Base-by-base conservation (phyloP, 2,888 invertebrate genomes). In the Archaeoteleia sp. region DNA sequence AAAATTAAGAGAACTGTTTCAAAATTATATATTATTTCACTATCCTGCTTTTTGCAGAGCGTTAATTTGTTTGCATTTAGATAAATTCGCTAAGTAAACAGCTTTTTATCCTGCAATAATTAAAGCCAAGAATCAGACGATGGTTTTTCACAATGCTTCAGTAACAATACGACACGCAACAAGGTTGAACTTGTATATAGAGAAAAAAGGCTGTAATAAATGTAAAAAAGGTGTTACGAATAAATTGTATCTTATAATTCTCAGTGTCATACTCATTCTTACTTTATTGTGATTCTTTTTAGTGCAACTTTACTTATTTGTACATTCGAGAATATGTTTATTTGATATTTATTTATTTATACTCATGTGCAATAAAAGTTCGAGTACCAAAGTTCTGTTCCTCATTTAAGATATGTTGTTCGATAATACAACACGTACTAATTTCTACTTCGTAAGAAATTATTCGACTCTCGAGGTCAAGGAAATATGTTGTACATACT, bases 151-250 rank as follows among this genome's bases (percentile, higher is more conserved):
- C 61, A 48, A 39, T 32, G 49, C 12, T 68, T 61, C 42, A 34
- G 29, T 29, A 13, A 45, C 13, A 23, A 7, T 35, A 14, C n/a
- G 34, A 48, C 45, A 62, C 27, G 53, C 51, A 54, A 43, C 54
- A 61, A 48, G 54, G 45, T 54, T 49, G 29, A 63, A 68, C 58
- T 63, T 63, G 68, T 60, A 68, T 25, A 69, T 69, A 69, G 65
- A 57, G 65, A 69, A 58, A 70, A 66, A 65, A 62, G 66, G 69
- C 69, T 70, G 66, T 66, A 70, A 66, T 62, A 65, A 53, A 49
- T 61, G 57, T 70, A 70, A n/a, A n/a, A n/a, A n/a, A 70, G 61
- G 9, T 20, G 49, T 25, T 48, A 15, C 35, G 15, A 35, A 25
- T 35, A 25, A 27, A 48, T 48, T 48, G 15, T 48, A 35, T 25